These are phyloP conservation scores for Ammodytes dubius DNA, from an alignment of 2,113 vertebrate species.

Conservation along the genomic window DNA sequence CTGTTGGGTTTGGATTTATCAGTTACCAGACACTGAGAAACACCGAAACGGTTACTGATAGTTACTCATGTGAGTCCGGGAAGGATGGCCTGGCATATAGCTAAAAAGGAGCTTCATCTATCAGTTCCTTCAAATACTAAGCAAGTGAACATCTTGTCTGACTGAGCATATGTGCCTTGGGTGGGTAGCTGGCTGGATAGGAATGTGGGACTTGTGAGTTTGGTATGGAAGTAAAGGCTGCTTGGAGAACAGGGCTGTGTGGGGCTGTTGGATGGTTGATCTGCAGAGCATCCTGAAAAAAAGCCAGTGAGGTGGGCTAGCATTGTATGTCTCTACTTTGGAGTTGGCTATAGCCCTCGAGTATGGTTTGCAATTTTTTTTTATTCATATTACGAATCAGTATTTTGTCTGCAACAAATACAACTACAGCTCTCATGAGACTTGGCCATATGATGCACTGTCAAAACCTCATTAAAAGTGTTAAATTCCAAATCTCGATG, in stretches of 20 bases:
- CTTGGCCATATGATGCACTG: conserved; percentile 6
- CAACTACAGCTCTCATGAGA: conserved; percentile 1
- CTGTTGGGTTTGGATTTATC: background rate
- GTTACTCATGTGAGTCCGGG: background rate
- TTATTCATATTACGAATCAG: background rate
- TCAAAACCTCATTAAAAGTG: background rate
- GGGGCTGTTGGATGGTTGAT: conserved; percentile 38
- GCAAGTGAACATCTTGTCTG: conserved; percentile 30
- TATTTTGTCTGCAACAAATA: background rate
- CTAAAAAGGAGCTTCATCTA: conserved; percentile 13
- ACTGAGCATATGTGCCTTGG: conserved; percentile 34
- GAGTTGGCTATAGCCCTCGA: background rate
- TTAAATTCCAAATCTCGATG: background rate
- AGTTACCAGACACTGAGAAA: background rate
- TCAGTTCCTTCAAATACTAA: conserved; percentile 27
- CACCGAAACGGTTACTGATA: background rate
- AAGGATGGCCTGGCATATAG: background rate
- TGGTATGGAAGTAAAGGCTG: conserved; percentile 42
- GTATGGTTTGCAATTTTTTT: conserved; percentile 3
- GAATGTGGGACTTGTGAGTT: conserved; percentile 45
- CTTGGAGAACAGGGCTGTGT: conserved; percentile 62
- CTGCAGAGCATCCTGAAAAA: conserved; percentile 11
- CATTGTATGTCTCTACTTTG: conserved; percentile 24
- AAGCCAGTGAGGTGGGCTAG: conserved; percentile 15
- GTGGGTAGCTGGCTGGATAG: conserved; percentile 44